These are phyloP conservation scores for Amphiduros pacificus DNA, from an alignment of 2,888 invertebrate species.

Conservation along the genomic window DNA sequence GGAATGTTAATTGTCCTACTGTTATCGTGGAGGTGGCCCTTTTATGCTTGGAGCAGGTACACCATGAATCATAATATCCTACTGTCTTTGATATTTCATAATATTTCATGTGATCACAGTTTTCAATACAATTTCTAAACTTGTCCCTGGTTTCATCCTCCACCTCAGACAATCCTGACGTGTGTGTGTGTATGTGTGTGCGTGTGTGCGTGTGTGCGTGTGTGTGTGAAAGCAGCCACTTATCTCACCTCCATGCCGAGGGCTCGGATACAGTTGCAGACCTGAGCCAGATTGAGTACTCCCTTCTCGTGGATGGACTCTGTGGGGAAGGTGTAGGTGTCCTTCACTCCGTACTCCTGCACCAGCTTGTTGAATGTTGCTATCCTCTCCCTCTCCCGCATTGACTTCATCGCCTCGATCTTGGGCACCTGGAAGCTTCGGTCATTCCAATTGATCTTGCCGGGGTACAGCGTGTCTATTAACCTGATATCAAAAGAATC, in stretches of 20 bases:
- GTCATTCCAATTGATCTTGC: constrained; percentile 31
- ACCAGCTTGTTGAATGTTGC: constrained; percentile 29
- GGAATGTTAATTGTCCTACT: too few relatives aligned
- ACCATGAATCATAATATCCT: too few relatives aligned
- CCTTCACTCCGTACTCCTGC: constrained; percentile 28
- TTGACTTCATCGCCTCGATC: constrained; percentile 32
- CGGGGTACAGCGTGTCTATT: constrained; percentile 29
- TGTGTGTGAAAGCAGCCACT: too few relatives aligned
- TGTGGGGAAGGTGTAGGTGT: constrained; percentile 32
- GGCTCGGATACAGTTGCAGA: constrained; percentile 29
- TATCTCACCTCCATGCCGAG: constrained; percentile 32
- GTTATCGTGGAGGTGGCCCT: too few relatives aligned
- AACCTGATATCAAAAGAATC: constrained; percentile 16
- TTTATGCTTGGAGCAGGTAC: too few relatives aligned
- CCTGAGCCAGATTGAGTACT: constrained; percentile 32
- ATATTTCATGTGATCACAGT: too few relatives aligned
- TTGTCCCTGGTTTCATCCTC: too few relatives aligned
- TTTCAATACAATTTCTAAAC: too few relatives aligned
- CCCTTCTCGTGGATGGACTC: constrained; percentile 32
- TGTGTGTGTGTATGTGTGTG: too few relatives aligned
- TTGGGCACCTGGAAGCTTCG: constrained; percentile 31
- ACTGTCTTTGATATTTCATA: too few relatives aligned
- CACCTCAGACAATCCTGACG: too few relatives aligned
- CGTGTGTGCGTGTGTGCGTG: too few relatives aligned
- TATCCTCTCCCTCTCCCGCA: constrained; percentile 31